Evolutionary conservation across 2,113 vertebrate species (phyloP), one percentile per base, ranked within the genome.

Genomic region (Rana temporaria): DNA sequence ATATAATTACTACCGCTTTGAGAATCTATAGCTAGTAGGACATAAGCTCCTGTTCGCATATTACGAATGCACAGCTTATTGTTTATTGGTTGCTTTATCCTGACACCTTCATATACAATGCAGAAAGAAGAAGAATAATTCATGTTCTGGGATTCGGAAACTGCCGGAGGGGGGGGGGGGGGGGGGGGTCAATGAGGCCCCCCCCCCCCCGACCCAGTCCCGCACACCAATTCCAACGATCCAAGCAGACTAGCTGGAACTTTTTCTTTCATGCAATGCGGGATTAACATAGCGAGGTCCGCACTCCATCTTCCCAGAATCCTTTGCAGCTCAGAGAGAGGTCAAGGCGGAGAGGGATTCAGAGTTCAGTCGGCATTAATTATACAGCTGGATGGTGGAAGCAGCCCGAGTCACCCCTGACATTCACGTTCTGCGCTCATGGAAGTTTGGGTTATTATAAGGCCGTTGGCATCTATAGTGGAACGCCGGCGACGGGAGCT

Each of bases 301-400:
- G 52, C 52, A 24, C 15, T n/a, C 26, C 52, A 1, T 55, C 55
- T 14, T 71, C 71, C 71, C 71, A 74, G 71, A 57, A 74, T 74
- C 71, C 71, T 74, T 20, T 74, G 55, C 71, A 6, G 12, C 71
- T 6, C 17, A 17, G 34, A 11, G 34, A 11, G 53, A 59, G 71
- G 71, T 74, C 55, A 74, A 20, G 6, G 69, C 53, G 22, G 69
- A 56, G 52, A 9, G 52, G 24, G 11, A 26, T 11, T 12, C 53
- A 57, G 0, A 18, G 69, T 56, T 38, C 71, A 38, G 55, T 56
- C 56, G 34, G 30, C 26, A 74, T 74, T 59, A 59, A 74, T 74
- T 59, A 74, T 74, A 59, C 55, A 74, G 17, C 55, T 1, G 34
- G 71, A 59, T 26, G 18, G 18, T 3, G 34, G 55, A 59, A 56